Percentiles rank a stretch among this genome's conserved stretches.
Evolutionary conservation across 2,113 vertebrate species (phyloP).

Genomic region (Chlorocebus sabaeus): DNA sequence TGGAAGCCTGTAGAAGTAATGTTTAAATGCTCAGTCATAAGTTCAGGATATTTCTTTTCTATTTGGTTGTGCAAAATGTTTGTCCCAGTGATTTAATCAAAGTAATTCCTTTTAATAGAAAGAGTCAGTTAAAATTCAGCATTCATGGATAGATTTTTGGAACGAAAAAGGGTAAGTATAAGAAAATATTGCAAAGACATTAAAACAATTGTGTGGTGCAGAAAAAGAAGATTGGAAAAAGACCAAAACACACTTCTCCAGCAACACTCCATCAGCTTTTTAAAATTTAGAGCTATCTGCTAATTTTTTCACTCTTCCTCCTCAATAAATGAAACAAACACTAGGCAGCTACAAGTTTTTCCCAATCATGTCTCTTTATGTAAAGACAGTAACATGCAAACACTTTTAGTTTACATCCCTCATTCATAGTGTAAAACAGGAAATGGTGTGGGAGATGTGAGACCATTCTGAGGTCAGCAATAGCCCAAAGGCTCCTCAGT

Average conservation of each 20-base stretch:
- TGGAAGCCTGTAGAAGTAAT: conserved; percentile 54
- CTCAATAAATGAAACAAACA: background rate
- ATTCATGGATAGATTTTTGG: conserved; percentile 23
- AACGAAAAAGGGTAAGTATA: background rate
- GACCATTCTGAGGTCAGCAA: background rate
- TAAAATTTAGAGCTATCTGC: background rate
- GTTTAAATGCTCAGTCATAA: conserved; percentile 42
- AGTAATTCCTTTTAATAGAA: conserved; percentile 7
- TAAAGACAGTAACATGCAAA: background rate
- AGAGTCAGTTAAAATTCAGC: conserved; percentile 39
- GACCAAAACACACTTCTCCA: background rate
- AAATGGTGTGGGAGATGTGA: background rate
- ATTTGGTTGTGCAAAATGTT: background rate
- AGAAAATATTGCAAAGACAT: background rate
- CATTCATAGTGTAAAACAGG: background rate
- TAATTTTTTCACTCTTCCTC: background rate
- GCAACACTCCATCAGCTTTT: background rate
- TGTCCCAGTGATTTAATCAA: conserved; percentile 2
- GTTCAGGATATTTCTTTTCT: background rate
- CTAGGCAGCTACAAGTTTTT: conserved; percentile 45
- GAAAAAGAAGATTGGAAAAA: background rate
- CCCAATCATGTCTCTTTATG: background rate
- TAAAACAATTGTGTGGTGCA: background rate
- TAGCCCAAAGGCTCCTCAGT: conserved; percentile 40
- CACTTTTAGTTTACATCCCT: background rate